phyloP scores from a whole-genome alignment of 92 coral and sea anemone species.

The Diadumene lineata region DNA sequence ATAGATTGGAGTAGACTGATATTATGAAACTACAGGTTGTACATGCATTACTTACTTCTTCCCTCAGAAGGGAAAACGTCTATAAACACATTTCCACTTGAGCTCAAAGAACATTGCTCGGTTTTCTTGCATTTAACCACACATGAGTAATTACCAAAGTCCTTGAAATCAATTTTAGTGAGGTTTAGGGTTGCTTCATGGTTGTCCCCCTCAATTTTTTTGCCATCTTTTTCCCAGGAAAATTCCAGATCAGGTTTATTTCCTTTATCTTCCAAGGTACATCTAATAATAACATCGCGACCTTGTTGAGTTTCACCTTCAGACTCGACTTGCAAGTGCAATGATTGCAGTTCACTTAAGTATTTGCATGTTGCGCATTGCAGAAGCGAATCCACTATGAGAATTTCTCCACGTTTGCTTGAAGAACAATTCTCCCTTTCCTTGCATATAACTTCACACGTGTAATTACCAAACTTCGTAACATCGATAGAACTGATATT shows the following conservation, averaged over 20 bases:
- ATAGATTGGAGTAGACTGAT: too few relatives aligned
- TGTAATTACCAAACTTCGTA: too few relatives aligned
- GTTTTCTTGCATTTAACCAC: not conserved
- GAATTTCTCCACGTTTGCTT: too few relatives aligned
- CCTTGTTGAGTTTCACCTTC: not conserved
- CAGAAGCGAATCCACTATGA: too few relatives aligned
- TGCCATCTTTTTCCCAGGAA: not conserved
- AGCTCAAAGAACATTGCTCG: not conserved
- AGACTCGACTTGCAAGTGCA: not conserved
- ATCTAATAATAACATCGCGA: not conserved
- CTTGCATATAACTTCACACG: too few relatives aligned
- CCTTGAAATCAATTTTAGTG: not conserved
- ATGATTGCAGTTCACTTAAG: not conserved
- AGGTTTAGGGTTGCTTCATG: not conserved
- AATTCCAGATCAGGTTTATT: not conserved
- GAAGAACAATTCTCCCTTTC: too few relatives aligned
- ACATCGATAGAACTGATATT: too few relatives aligned
- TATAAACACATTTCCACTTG: not conserved
- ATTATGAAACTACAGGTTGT: too few relatives aligned
- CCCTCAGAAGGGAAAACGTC: not conserved
- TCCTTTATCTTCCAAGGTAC: not conserved
- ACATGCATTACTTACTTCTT: constrained; percentile 3
- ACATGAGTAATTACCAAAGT: not conserved
- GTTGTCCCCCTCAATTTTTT: not conserved
- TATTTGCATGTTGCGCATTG: not conserved